Evolutionary conservation across 2,113 vertebrate genomes (phyloP), one percentile per base, ranked within the genome.

Genomic region (Astur gentilis): DNA sequence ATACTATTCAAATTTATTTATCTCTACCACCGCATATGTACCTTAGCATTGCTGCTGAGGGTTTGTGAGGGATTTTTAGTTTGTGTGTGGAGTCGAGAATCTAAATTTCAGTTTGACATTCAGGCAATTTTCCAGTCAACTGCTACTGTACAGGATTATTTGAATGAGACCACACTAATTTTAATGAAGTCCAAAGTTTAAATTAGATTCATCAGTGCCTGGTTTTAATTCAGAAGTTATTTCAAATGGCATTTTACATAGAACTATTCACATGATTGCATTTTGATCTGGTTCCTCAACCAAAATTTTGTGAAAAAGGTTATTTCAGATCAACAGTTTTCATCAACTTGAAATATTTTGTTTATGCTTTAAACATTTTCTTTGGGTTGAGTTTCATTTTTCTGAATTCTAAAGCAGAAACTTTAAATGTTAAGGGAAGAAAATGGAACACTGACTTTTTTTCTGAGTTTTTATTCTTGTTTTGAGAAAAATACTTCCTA

Each of bases 161-260:
- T 92, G 90, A 95, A 90, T 11, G 19, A 94, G 34, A 83, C 32
- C 20, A 44, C 5, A 10, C 38, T 85, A 89, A 75, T 87, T 91
- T 94, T 87, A 96, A 91, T 61, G 55, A 95, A 83, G 65, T 79
- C 31, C 34, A 36, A 95, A 82, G 26, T 79, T 91, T 93, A 94
- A 93, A 91, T 91, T 76, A 83, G 47, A 83, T 67, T 57, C 47
- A 79, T 22, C 29, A 79, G 7, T 7, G 15, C 0, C 0, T 57
- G 72, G 11, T 44, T 73, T 80, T 69, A 91, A 94, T 83, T 88
- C 36, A 64, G 25, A 87, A 71, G 42, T 62, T 85, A 90, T 65
- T 95, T 79, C 5, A 73, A 90, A 88, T 77, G 2, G 26, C 42
- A 47, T 92, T 96, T 91, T 83, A 31, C 19, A 40, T 42, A 79